Evolutionary conservation across 2,888 invertebrate species (phyloP).

Genomic region (Troglohyphantes excavatus): DNA sequence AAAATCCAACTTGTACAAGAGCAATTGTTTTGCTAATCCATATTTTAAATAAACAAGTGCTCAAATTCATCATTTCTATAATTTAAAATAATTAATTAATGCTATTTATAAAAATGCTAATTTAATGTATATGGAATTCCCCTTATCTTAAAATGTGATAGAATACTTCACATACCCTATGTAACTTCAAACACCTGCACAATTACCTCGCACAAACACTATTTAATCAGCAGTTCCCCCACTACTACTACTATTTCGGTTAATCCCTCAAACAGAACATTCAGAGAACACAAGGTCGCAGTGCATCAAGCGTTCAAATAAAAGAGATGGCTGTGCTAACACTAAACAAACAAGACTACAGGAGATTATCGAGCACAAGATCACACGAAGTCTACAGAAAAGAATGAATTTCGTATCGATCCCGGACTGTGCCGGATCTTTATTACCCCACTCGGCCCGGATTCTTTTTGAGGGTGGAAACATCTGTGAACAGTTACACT

Average conservation of each 20-base stretch:
- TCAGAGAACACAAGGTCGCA: background rate
- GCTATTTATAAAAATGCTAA: too few species aligned
- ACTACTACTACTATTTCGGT: background rate
- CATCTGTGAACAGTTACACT: constrained; percentile 63
- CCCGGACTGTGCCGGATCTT: constrained; percentile 7
- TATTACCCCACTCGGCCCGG: constrained; percentile 37
- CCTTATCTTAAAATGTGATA: too few species aligned
- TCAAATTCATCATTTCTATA: too few species aligned
- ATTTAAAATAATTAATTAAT: too few species aligned
- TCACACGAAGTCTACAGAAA: constrained; percentile 26
- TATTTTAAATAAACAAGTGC: too few species aligned
- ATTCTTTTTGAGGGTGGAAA: constrained; percentile 35
- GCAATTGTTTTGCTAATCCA: too few species aligned
- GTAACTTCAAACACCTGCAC: constrained; percentile 17
- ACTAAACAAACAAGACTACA: constrained; percentile 20
- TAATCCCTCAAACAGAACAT: constrained; percentile 21
- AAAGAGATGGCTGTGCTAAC: background rate
- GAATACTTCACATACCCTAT: too few species aligned
- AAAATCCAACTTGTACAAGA: too few species aligned
- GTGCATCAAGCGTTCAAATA: constrained; percentile 29
- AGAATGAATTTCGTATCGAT: constrained; percentile 50
- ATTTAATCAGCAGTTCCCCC: constrained; percentile 23
- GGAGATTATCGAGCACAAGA: constrained; percentile 38
- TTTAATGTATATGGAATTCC: too few species aligned
- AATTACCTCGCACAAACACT: constrained; percentile 9